Base-by-base conservation (phyloP, 2,888 invertebrate genomes). In the Cryptus viduatorius region DNA sequence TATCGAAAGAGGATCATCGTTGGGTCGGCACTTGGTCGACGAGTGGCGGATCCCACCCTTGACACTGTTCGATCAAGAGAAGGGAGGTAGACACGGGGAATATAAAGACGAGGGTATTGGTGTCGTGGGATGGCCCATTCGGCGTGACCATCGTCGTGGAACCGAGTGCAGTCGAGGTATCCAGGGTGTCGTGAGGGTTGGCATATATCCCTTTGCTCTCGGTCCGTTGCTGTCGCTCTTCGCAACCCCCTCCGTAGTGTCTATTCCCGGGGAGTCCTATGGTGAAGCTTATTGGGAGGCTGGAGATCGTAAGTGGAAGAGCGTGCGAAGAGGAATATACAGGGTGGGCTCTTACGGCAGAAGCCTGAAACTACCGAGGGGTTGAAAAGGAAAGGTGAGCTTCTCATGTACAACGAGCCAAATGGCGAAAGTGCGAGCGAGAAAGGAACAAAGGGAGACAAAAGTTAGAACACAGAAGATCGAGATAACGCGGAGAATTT, bases 31-130 rank as follows among this genome's bases (percentile, higher is more conserved):
- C 77, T 67, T 19, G 77, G 29, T 53, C 48, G 68, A 67, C 29
- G 78, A 65, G 73, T 61, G 53, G 46, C 24, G 59, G 79, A 77
- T 56, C 37, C 31, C 61, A 12, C 73, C 44, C 19, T 59, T 53
- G 42, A 67, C 61, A 46, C 19, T 44, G 75, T 82, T 76, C 46
- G 72, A 67, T 78, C 53, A 53, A 14, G 61, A 46, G 31, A 67
- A 64, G 16, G 29, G 71, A 0, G 61, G 67, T 46, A 56, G 19
- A 69, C 31, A 61, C 29, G 46, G 48, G 87, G 89, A 90, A 91
- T 90, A 93, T 92, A 92, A 92, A 92, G 91, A 92, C 90, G 90
- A 91, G 91, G 86, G 90, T 92, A 92, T 92, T 89, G 92, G 91
- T 92, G 92, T 90, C 92, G 89, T 89, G 91, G 92, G 92, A 92